Percentiles rank a stretch among this genome's conserved stretches.
phyloP scores from a whole-genome alignment of 2,888 invertebrate species.

The Drosophila mercatorum region DNA sequence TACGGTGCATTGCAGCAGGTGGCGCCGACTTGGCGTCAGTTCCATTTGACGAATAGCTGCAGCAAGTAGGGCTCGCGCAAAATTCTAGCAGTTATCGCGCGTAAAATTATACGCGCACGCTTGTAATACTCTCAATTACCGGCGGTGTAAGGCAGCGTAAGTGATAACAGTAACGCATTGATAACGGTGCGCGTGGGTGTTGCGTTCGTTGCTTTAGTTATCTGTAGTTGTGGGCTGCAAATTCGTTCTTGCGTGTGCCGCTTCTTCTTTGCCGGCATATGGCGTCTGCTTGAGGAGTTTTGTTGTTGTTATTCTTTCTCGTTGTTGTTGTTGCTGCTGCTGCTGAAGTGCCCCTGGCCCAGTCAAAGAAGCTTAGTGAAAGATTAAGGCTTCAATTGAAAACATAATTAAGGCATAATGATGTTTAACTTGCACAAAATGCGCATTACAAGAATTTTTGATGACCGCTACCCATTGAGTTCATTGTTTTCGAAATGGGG shows the following conservation, averaged over 20 bases:
- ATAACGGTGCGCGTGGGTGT: constrained; percentile 46
- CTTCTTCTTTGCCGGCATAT: constrained; percentile 67
- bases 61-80: constrained; percentile 19
- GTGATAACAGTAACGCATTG: constrained; percentile 51
- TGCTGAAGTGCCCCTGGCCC: constrained; percentile 13
- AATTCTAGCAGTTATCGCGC: constrained; percentile 43
- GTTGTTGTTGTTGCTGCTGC: constrained; percentile 10
- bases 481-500: neutral
- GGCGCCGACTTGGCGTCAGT: constrained; percentile 62
- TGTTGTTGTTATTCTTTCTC: constrained; percentile 16
- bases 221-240: neutral
- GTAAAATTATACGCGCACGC: constrained; percentile 42
- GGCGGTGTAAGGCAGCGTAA: constrained; percentile 36
- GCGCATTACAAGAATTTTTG: constrained; percentile 39
- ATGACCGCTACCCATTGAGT: constrained; percentile 7
- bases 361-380: neutral
- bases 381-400: constrained; percentile 35
- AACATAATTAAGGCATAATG: constrained; percentile 48
- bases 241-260: constrained; percentile 2
- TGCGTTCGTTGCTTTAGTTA: constrained; percentile 9
- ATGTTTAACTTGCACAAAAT: constrained; percentile 40
- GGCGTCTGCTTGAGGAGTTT: constrained; percentile 48
- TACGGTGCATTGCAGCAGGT: constrained; percentile 56
- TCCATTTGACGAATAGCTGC: constrained; percentile 44
- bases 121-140: constrained; percentile 34